Evolutionary conservation across 2,888 invertebrate species (phyloP), one percentile per base, ranked within the genome.

Genomic region (Diplolepis rosae): DNA sequence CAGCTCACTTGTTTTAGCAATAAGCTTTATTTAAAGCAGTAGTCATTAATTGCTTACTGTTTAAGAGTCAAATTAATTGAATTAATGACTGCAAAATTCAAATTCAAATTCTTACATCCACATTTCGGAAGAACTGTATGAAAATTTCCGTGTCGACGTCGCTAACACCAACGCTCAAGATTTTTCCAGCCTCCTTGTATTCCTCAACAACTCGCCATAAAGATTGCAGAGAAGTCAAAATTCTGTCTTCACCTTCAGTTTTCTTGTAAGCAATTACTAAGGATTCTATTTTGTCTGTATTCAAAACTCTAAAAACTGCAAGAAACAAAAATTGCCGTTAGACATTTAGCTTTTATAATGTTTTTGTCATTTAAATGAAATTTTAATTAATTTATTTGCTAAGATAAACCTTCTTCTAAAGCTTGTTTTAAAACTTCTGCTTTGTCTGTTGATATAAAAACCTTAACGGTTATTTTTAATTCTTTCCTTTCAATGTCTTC

Each of bases 91-190:
- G n/a, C n/a, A n/a, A n/a, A n/a, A n/a, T n/a, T n/a, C n/a, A n/a
- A n/a, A n/a, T n/a, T n/a, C n/a, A n/a, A 22, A 30, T 42, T 11
- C 42, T 81, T 85, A 92, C 92, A 83, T 91, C 91, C 0, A 96
- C 94, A 92, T 93, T 93, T 54, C 92, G 92, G 89, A 95, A 94
- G 1, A 98, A 90, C 69, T 93, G 91, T 32, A 94, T 92, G 45
- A 98, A 93, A 18, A 94, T 92, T 0, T 92, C 92, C 28, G 95
- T 95, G 78, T 96, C 96, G n/a, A 98, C 91, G 89, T 98, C 98
- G 1, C 97, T 95, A 42, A 98, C 92, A 35, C 98, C 98, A 30
- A 97, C 90, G 56, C 83, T 84, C 6, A 73, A 82, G 82, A 96
- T 92, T 89, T 91, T 92, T 78, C 92, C 93, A 83, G 87, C 86